These are phyloP conservation scores for Haliclona indistincta DNA, from an alignment of 37 sponge, comb jelly and placozoan species.

Conservation along the genomic window DNA sequence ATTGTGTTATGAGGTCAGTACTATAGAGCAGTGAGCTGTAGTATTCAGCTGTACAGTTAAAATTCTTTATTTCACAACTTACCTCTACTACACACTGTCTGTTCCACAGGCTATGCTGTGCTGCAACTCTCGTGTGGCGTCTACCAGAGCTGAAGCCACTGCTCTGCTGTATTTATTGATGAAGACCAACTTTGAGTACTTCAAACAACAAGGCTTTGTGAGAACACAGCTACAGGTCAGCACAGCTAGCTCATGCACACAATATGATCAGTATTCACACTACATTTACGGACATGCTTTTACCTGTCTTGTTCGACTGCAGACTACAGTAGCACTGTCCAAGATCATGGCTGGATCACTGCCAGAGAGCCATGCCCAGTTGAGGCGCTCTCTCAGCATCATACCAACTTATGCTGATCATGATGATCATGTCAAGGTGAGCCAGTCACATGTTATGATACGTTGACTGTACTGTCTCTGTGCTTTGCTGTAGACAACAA, in stretches of 20 bases:
- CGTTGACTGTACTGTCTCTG: too few relatives aligned
- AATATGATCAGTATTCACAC: neutral
- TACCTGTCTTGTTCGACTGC: neutral
- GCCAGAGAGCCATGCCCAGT: constrained; percentile 51
- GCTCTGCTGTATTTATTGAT: constrained; percentile 78
- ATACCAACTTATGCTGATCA: constrained; percentile 41
- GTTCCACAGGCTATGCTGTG: constrained; percentile 53
- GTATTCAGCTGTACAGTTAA: too few relatives aligned
- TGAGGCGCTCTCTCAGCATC: constrained; percentile 62
- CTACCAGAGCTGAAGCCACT: constrained; percentile 74
- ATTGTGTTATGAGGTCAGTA: constrained; percentile 87
- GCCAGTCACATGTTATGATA: too few relatives aligned
- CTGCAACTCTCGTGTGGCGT: constrained; percentile 74
- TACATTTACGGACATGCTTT: neutral
- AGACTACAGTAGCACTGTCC: constrained; percentile 79
- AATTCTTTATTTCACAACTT: neutral
- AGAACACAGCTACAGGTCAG: constrained; percentile 71
- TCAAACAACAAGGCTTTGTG: constrained; percentile 60
- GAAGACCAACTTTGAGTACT: constrained; percentile 71
- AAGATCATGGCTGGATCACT: constrained; percentile 56
- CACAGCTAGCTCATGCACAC: neutral
- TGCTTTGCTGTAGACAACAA: constrained; percentile 36
- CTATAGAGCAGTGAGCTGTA: too few relatives aligned
- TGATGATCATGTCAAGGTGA: constrained; percentile 13
- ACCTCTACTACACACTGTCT: neutral